Conservation (phyloP, 2,113 vertebrate species). For the Lampris megalopsis region DNA sequence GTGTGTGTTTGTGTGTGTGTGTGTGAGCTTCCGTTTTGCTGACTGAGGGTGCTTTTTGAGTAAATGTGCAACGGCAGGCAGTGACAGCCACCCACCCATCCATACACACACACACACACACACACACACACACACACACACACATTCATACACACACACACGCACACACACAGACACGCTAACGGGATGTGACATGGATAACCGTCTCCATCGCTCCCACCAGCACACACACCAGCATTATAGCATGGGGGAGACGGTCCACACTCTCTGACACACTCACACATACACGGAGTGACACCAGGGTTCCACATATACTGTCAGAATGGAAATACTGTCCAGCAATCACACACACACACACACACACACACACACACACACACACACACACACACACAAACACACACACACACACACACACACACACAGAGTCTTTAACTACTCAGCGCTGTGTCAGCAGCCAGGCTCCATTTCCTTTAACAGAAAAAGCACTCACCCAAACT, state of each 20-base stretch:
- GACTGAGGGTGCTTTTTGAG: slow-evolving; percentile 72
- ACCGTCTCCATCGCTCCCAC: slow-evolving; percentile 78
- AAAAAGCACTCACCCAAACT: slow-evolving; percentile 15
- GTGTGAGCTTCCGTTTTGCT: slow-evolving; percentile 64
- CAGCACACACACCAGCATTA: slow-evolving; percentile 59
- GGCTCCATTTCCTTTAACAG: slow-evolving; percentile 54
- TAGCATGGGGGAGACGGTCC: slow-evolving; percentile 36
- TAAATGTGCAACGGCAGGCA: slow-evolving; percentile 63
- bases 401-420: slow-evolving; percentile 15
- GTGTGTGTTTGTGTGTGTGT: no score
- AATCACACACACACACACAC: slow-evolving; percentile 35
- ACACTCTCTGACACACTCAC: slow-evolving; percentile 45
- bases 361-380: slow-evolving; percentile 32
- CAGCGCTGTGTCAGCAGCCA: slow-evolving; percentile 74
- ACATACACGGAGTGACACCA: slow-evolving; percentile 53
- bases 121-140: no score
- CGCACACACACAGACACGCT: slow-evolving; percentile 80
- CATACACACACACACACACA: slow-evolving; percentile 29
- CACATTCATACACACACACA: slow-evolving; percentile 48
- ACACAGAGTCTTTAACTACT: slow-evolving; percentile 43
- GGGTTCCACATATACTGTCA: slow-evolving; percentile 43
- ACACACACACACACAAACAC: slow-evolving; percentile 21
- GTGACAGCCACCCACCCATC: slow-evolving; percentile 70
- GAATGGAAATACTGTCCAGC: slow-evolving; percentile 36
- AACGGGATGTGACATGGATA: slow-evolving; percentile 81